A percentile compares a stretch with the other conserved stretches of the same genome.
Evolutionary conservation across 2,113 vertebrate genomes (phyloP).

Genomic region (Rhynchopsitta pachyrhyncha): DNA sequence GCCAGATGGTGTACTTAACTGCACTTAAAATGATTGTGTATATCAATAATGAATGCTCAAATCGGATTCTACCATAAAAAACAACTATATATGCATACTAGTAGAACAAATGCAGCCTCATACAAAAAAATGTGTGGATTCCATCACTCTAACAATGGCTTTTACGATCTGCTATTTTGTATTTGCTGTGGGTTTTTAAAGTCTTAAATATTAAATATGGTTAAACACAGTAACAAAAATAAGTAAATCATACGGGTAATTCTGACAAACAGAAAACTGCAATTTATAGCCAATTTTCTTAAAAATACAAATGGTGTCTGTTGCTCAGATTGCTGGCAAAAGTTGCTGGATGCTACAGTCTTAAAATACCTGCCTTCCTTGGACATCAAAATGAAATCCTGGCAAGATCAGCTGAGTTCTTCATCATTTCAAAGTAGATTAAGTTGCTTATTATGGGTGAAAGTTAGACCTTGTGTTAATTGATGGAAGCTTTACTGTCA

Average conservation of each 20-base stretch:
- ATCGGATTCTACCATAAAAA: constrained; percentile 73
- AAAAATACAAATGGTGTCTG: neutral
- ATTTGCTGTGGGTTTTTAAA: constrained; percentile 31
- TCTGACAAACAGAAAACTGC: neutral
- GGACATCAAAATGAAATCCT: neutral
- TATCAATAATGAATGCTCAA: constrained; percentile 80
- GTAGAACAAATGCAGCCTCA: constrained; percentile 60
- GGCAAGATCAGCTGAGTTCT: neutral
- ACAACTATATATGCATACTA: constrained; percentile 67
- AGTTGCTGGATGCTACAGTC: neutral
- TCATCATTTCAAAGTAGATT: constrained; percentile 50
- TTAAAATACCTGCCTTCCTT: neutral
- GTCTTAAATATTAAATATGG: constrained; percentile 47
- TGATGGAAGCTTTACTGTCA: neutral
- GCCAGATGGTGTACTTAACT: constrained; percentile 83
- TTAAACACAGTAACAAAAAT: neutral
- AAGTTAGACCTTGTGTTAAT: constrained; percentile 1
- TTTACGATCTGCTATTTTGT: constrained; percentile 48
- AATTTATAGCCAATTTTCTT: neutral
- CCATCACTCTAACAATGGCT: constrained; percentile 44
- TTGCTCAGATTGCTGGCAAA: neutral
- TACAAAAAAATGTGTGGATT: neutral
- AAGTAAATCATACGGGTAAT: constrained; percentile 13
- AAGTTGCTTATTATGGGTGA: constrained; percentile 19
- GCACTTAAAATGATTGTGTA: constrained; percentile 80